phyloP scores from a whole-genome alignment of 2,888 invertebrate species.

The Cancer borealis region DNA sequence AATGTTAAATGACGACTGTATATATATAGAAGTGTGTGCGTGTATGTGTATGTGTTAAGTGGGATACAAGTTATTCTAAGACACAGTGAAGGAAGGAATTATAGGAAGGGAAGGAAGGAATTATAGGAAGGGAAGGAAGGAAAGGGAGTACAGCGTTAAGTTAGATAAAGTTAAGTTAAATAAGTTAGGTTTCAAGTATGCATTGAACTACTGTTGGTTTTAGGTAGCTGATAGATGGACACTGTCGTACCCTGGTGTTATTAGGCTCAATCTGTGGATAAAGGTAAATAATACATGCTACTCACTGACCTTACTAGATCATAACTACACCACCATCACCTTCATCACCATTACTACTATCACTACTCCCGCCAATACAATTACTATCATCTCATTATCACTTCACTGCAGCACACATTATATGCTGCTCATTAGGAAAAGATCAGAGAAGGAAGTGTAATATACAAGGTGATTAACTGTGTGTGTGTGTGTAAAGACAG shows the following conservation, averaged over 20 bases:
- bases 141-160: no score
- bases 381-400: no score
- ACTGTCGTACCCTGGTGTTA: background rate
- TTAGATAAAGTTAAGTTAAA: no score
- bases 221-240: background rate
- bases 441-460: background rate
- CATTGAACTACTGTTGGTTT: no score
- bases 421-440: background rate
- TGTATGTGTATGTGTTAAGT: background rate
- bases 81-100: no score
- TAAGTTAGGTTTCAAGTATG: no score
- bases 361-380: background rate
- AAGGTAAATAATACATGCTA: background rate
- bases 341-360: background rate
- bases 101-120: background rate
- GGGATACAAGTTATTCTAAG: no score
- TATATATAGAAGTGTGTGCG: background rate
- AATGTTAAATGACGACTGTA: background rate
- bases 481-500: background rate
- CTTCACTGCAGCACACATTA: background rate
- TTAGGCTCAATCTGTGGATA: conserved; percentile 6
- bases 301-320: background rate
- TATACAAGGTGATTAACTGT: background rate
- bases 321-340: background rate
- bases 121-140: background rate